Evolutionary conservation across 2,888 invertebrate species (phyloP), one percentile per base, ranked within the genome.

Genomic region (Plagiodera versicolora): DNA sequence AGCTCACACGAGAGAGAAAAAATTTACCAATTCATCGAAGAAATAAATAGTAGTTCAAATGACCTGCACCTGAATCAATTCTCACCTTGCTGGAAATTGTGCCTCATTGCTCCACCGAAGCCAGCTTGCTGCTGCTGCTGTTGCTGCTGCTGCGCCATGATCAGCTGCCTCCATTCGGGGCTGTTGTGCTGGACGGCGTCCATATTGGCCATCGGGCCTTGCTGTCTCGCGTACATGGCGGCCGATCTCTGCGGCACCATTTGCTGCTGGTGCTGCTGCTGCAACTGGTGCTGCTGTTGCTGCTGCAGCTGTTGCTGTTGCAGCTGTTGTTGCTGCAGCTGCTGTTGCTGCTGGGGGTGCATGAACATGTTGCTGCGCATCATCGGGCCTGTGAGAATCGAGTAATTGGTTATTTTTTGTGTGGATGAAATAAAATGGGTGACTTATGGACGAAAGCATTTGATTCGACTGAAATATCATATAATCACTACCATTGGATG

Each of bases 321-420:
- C 71, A 84, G 84, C 81, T 83, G 79, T 76, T 83, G 82, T 56
- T 87, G 83, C 77, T 81, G 63, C 67, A 84, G 85, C 74, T 85
- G 77, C 70, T 87, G 88, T 59, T 83, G 58, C 10, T 59, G 59
- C 28, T 59, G 59, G n/a, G 55, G 84, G 72, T 85, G 83, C 82
- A 85, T 83, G 65, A 84, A 85, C 82, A 84, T 83, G 67, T 84
- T 84, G 1, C 87, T 85, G 65, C 88, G 82, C 84, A 88, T 87
- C 88, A 88, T 88, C 4, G 87, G 87, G 66, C 87, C 86, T 86
- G 68, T 2, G 57, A 30, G 5, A 11, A 24, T 1, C 51, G 49
- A 46, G 14, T 16, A 28, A 60, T 48, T n/a, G n/a, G n/a, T n/a
- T n/a, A n/a, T n/a, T n/a, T n/a, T n/a, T n/a, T n/a, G n/a, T n/a